phyloP scores from a whole-genome alignment of 2,113 vertebrate species.

The Scalopus aquaticus region DNA sequence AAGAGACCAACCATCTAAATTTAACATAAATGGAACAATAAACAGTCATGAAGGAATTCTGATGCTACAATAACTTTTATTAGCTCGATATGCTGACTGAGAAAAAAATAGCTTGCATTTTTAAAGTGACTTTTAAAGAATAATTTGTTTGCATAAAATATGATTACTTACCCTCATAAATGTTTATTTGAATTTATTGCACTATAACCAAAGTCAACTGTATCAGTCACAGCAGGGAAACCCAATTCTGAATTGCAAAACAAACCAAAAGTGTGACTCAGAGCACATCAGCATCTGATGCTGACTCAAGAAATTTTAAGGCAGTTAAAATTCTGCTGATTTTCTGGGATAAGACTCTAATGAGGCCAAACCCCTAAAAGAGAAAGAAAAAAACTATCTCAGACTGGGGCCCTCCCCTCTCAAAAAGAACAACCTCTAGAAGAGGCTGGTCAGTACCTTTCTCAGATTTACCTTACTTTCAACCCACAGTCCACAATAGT shows the following conservation, averaged over 20 bases:
- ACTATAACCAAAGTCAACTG: constrained; percentile 57
- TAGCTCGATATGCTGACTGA: constrained; percentile 66
- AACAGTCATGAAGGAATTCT: constrained; percentile 70
- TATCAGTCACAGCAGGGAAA: constrained; percentile 50
- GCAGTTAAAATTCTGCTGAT: constrained; percentile 73
- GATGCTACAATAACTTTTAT: constrained; percentile 71
- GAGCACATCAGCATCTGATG: background rate
- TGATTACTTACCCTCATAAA: constrained; percentile 74
- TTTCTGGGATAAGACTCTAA: constrained; percentile 46
- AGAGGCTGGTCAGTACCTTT: background rate
- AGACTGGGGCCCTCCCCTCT: background rate
- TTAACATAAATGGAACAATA: constrained; percentile 65
- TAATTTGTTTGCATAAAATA: constrained; percentile 77
- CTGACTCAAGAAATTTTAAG: constrained; percentile 30
- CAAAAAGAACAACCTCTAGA: background rate
- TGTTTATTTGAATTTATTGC: constrained; percentile 69
- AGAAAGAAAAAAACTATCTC: background rate
- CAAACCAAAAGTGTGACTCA: constrained; percentile 27
- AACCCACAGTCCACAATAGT: background rate
- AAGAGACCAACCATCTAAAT: constrained; percentile 61
- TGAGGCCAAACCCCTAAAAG: constrained; percentile 29
- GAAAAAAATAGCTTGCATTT: constrained; percentile 73
- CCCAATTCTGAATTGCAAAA: constrained; percentile 65
- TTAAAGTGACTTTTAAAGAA: constrained; percentile 73
- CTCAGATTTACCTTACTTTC: background rate